These are phyloP conservation scores for Drosophila busckii DNA, from an alignment of 1,140 invertebrate species.

Conservation along the genomic window DNA sequence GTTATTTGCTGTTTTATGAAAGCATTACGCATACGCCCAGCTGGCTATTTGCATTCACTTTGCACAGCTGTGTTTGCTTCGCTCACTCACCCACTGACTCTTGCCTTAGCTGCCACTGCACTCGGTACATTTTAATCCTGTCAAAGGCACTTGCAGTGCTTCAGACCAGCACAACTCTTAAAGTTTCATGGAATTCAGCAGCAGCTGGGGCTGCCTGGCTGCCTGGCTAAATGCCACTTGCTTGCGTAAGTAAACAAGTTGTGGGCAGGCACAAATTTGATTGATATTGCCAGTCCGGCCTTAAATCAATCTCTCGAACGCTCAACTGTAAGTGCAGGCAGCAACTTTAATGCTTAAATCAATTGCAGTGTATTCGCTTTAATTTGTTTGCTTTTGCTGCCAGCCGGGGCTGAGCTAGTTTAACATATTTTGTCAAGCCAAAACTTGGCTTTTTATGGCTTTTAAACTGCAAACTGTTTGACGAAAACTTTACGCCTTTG, in stretches of 20 bases:
- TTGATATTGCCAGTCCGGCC: too few species aligned
- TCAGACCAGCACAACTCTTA: conserved; percentile 57
- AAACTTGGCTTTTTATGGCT: conserved; percentile 5
- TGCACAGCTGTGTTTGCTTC: conserved; percentile 50
- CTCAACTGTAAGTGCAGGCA: too few species aligned
- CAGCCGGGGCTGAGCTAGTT: too few species aligned
- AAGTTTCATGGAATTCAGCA: conserved; percentile 58
- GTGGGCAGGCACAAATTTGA: conserved; percentile 33
- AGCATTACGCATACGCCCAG: conserved; percentile 60
- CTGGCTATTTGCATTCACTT: conserved; percentile 69
- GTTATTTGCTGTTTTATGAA: conserved; percentile 65
- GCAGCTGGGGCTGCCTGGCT: conserved; percentile 10
- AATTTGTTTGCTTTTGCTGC: conserved; percentile 1
- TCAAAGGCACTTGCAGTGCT: conserved; percentile 58
- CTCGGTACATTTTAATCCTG: conserved; percentile 43
- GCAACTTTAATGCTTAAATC: neutral
- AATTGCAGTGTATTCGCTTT: neutral
- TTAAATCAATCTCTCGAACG: too few species aligned
- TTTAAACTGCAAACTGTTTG: conserved; percentile 32
- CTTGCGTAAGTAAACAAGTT: conserved; percentile 40
- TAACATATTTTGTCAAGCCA: neutral
- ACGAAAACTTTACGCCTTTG: conserved; percentile 18
- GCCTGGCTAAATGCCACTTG: conserved; percentile 52
- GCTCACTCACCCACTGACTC: neutral
- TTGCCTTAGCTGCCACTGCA: neutral